Percentiles rank a stretch among this genome's conserved stretches.
Conservation (phyloP, 2,888 invertebrate species). For the Trypoxylon attenuatum region DNA sequence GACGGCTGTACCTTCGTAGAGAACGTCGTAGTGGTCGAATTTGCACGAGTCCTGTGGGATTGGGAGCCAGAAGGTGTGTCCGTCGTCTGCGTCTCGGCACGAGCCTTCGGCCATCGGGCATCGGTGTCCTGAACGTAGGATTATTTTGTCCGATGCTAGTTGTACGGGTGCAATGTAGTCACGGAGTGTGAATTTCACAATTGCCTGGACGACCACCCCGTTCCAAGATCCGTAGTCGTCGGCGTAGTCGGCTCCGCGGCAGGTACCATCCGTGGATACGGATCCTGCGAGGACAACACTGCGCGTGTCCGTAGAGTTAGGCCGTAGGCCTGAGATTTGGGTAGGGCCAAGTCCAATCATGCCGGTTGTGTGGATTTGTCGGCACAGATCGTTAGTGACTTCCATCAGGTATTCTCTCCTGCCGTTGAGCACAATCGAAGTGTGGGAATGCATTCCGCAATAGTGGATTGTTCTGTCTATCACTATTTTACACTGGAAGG, state of each 20-base stretch:
- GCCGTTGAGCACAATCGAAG: neutral
- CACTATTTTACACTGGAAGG: neutral
- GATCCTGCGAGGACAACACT: neutral
- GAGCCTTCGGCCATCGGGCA: neutral
- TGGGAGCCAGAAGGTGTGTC: neutral
- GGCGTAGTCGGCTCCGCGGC: no score
- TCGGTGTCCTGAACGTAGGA: neutral
- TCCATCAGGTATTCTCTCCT: neutral
- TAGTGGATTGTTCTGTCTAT: conserved; percentile 1
- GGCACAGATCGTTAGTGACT: neutral
- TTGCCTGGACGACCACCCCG: neutral
- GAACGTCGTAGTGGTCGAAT: neutral
- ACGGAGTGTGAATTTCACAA: neutral
- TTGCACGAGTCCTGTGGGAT: neutral
- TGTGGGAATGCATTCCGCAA: conserved; percentile 8
- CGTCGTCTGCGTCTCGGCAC: neutral
- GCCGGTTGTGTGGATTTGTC: neutral
- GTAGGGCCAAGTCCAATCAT: neutral
- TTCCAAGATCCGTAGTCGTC: neutral
- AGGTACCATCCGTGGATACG: no score
- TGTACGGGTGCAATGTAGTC: neutral
- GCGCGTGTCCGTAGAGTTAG: neutral
- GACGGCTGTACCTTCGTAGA: neutral
- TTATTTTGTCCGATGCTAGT: neutral
- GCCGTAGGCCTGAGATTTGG: neutral